Evolutionary conservation across 2,797 vertebrate species (phyloP), one percentile per base, ranked within the genome.

Genomic region (Esox masquinongy): DNA sequence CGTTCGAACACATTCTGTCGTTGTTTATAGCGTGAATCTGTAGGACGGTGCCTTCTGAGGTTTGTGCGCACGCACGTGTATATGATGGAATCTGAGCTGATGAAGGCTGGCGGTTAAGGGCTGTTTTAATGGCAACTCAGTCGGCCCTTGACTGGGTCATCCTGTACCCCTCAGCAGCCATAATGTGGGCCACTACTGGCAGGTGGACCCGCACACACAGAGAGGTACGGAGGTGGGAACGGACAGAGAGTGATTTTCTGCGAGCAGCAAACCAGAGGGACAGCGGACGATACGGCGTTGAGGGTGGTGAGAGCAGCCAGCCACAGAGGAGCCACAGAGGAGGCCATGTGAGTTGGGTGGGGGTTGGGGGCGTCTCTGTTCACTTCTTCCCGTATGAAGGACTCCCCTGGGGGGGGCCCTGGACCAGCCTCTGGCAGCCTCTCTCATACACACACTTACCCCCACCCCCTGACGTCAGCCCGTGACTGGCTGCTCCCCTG

Each of bases 401-500:
- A 92, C 93, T 89, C 90, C 95, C 94, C 91, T 81, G 80, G 94
- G 91, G 91, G 95, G 93, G 39, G 29, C 29, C 91, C 91, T 92
- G 89, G 96, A 95, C 95, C 96, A 96, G 96, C 96, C 95, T 91
- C 94, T 95, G 97, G 96, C 96, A 97, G 94, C 95, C 95, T 95
- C 95, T 94, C 95, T 94, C 95, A 95, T 95, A 95, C 96, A 94
- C 96, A 92, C 92, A 94, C 95, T 94, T 94, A 94, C 94, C 93
- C 95, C 95, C 83, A 73, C 82, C 68, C 82, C 68, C 84, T 98
- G 97, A 98, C 97, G 97, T 98, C 97, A 98, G 95, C 95, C 94
- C 92, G 94, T 96, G 95, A 90, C 92, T 95, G 95, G 94, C 94
- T 88, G 94, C 95, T 98, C 97, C 97, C 97, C 95, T 96, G 96